Evolutionary conservation across 2,888 invertebrate genomes (phyloP).

Genomic region (Seladonia tumulorum): DNA sequence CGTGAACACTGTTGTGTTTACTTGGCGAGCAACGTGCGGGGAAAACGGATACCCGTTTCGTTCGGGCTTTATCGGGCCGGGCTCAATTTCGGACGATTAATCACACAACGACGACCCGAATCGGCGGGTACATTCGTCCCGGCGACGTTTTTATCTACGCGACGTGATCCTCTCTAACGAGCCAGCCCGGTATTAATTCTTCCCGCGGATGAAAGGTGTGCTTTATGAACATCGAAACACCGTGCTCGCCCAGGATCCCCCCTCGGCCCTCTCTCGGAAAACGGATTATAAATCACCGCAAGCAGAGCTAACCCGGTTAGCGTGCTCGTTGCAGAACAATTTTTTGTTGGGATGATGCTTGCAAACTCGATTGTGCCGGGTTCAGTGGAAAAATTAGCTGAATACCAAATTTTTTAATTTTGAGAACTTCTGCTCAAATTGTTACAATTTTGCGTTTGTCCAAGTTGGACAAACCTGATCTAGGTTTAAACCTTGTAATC

Average conservation of each 20-base stretch:
- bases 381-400: background rate
- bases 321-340: background rate
- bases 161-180: background rate
- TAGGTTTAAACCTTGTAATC: too few species aligned
- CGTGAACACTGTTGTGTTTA: background rate
- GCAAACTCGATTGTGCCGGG: background rate
- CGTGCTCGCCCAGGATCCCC: background rate
- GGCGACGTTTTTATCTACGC: background rate
- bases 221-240: constrained; percentile 7
- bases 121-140: background rate
- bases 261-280: background rate
- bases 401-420: background rate
- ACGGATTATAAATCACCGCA: constrained; percentile 3
- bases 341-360: background rate
- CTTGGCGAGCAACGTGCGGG: background rate
- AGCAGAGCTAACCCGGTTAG: background rate
- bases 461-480: too few species aligned
- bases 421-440: background rate
- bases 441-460: too few species aligned
- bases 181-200: constrained; percentile 34
- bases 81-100: constrained; percentile 45
- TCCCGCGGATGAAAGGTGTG: background rate
- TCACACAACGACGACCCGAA: constrained; percentile 5
- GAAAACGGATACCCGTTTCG: background rate
- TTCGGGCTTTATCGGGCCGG: constrained; percentile 17